A percentile compares a stretch with the other conserved stretches of the same genome.
Conservation (phyloP, 2,797 vertebrate genomes). For the Coendou prehensilis region DNA sequence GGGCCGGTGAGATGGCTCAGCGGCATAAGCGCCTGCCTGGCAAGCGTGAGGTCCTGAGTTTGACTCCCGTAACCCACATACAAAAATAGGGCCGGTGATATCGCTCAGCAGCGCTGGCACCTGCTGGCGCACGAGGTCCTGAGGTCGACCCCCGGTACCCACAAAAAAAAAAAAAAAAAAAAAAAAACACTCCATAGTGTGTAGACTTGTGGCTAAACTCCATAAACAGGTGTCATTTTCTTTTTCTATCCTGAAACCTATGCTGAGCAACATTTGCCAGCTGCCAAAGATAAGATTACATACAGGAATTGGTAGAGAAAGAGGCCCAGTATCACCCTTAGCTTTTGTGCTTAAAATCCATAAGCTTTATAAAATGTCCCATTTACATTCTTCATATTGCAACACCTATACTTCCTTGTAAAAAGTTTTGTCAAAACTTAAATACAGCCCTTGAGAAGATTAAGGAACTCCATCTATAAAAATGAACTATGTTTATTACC, state of each 20-base stretch:
- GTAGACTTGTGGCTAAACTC: constrained; percentile 19
- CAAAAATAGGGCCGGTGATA: too few species aligned
- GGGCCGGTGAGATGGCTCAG: too few species aligned
- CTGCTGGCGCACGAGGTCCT: too few species aligned
- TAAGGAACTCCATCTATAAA: constrained; percentile 32
- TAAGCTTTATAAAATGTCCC: neutral
- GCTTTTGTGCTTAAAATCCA: constrained; percentile 50
- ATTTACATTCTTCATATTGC: constrained; percentile 9
- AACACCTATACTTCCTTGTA: neutral
- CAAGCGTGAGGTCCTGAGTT: too few species aligned
- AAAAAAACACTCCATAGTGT: neutral
- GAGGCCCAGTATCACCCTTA: neutral
- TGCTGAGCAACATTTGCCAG: neutral
- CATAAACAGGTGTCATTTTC: constrained; percentile 48
- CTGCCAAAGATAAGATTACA: constrained; percentile 56
- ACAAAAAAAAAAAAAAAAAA: too few species aligned
- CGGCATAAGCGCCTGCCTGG: too few species aligned
- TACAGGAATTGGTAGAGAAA: neutral
- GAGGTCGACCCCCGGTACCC: too few species aligned
- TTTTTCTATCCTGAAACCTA: constrained; percentile 69
- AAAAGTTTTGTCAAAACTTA: constrained; percentile 55
- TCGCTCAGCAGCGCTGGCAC: too few species aligned
- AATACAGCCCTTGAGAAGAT: constrained; percentile 60
- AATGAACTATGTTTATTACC: constrained; percentile 52
- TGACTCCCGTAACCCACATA: too few species aligned